phyloP scores from a whole-genome alignment of 2,113 vertebrate genomes.

The Athene noctua region DNA sequence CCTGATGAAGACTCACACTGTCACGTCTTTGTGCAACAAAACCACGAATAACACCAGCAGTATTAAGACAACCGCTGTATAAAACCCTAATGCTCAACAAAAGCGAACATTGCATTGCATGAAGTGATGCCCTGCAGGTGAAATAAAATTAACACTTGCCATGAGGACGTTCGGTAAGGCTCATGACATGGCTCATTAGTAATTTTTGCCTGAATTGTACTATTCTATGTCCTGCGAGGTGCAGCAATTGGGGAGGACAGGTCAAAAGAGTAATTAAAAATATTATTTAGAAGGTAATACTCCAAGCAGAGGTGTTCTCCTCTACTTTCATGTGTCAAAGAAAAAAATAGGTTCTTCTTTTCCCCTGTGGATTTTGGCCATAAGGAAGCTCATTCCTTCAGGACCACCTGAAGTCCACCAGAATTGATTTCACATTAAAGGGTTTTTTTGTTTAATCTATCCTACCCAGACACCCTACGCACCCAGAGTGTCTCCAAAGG shows the following conservation, averaged over 20 bases:
- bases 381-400: neutral
- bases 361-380: neutral
- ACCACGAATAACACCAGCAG: neutral
- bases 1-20: fast-evolving
- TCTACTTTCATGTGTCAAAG: neutral
- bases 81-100: neutral
- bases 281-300: neutral
- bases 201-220: neutral
- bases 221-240: neutral
- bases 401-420: neutral
- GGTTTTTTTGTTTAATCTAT: neutral
- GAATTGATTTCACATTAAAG: neutral
- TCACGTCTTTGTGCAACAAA: neutral
- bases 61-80: neutral
- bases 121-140: neutral
- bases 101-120: fast-evolving
- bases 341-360: neutral
- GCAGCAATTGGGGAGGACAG: neutral
- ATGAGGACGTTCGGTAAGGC: fast-evolving
- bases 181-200: fast-evolving
- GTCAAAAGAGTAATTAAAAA: neutral
- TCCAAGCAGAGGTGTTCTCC: neutral
- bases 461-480: neutral
- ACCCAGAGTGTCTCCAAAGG: neutral
- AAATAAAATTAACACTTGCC: neutral